A percentile compares a stretch with the other conserved stretches of the same genome.
Conservation (phyloP, 2,113 vertebrate genomes). For the Antennarius striatus region DNA sequence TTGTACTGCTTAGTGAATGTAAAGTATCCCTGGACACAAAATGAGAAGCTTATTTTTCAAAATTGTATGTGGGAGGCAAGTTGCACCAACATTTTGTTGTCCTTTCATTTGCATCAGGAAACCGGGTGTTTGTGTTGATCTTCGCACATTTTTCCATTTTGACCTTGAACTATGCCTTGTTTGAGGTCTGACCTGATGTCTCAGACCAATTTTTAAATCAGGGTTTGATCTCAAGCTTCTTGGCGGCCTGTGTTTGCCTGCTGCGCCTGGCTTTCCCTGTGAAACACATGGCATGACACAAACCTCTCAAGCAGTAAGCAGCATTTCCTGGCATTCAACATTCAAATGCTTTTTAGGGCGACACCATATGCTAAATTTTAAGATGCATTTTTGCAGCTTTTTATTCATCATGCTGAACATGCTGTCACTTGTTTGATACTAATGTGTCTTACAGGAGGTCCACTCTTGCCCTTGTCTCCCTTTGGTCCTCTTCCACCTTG, state of each 20-base stretch:
- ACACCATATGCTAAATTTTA: background rate
- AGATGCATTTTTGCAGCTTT: background rate
- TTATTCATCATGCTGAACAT: background rate
- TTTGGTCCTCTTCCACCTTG: slow-evolving; percentile 67
- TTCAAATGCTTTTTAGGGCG: background rate
- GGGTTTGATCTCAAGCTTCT: slow-evolving; percentile 8
- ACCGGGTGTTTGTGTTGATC: background rate
- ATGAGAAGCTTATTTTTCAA: slow-evolving; percentile 5
- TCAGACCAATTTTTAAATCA: background rate
- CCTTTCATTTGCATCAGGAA: slow-evolving; percentile 1
- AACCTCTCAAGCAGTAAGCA: background rate
- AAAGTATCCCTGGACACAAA: background rate
- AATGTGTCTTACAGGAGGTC: slow-evolving; percentile 67
- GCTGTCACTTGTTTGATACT: background rate
- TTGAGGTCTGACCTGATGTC: slow-evolving; percentile 2
- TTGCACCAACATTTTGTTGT: slow-evolving; percentile 67
- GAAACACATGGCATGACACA: background rate
- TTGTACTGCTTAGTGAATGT: background rate
- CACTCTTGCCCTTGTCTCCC: slow-evolving; percentile 72
- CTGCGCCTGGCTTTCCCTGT: slow-evolving; percentile 72
- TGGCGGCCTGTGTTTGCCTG: slow-evolving; percentile 12
- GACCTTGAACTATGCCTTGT: background rate
- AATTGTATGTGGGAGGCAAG: no score
- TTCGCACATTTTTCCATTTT: background rate
- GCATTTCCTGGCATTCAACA: background rate